Evolutionary conservation across 2,888 invertebrate species (phyloP).

Genomic region (Tetranychus truncatus): DNA sequence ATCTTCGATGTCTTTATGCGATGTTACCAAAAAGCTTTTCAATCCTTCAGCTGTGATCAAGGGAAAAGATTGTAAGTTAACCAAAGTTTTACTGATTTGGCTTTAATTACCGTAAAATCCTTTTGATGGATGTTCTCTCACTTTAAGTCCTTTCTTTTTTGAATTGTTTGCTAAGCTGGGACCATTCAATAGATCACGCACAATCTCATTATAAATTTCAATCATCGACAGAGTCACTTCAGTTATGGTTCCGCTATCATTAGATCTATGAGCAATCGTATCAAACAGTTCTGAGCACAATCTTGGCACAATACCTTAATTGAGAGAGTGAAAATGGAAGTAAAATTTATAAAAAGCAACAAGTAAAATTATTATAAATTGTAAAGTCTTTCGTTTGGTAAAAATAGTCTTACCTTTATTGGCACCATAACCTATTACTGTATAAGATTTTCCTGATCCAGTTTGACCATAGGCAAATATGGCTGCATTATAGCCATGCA

Average conservation of each 20-base stretch:
- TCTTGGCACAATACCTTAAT: slow-evolving; percentile 39
- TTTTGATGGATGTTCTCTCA: slow-evolving; percentile 40
- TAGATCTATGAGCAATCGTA: slow-evolving; percentile 32
- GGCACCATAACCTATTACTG: slow-evolving; percentile 40
- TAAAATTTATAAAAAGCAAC: no score
- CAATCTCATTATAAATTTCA: slow-evolving; percentile 43
- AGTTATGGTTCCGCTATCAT: slow-evolving; percentile 30
- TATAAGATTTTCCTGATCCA: slow-evolving; percentile 42
- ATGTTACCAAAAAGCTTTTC: slow-evolving; percentile 33
- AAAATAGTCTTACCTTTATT: slow-evolving; percentile 36
- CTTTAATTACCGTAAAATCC: slow-evolving; percentile 39
- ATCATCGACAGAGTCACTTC: slow-evolving; percentile 41
- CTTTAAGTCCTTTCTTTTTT: slow-evolving; percentile 36
- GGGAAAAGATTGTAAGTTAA: background rate
- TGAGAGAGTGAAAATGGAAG: background rate
- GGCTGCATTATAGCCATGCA: slow-evolving; percentile 41
- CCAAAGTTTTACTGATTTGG: background rate
- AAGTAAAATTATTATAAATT: no score
- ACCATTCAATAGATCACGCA: slow-evolving; percentile 38
- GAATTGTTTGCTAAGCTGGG: slow-evolving; percentile 25
- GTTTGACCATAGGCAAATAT: slow-evolving; percentile 43
- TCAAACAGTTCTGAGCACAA: slow-evolving; percentile 40
- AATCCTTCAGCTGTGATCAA: slow-evolving; percentile 37
- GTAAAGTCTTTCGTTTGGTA: no score
- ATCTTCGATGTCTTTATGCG: slow-evolving; percentile 37